These are phyloP conservation scores for Rhinopomastus cyanomelas DNA, from an alignment of 2,113 vertebrate genomes.

Conservation along the genomic window DNA sequence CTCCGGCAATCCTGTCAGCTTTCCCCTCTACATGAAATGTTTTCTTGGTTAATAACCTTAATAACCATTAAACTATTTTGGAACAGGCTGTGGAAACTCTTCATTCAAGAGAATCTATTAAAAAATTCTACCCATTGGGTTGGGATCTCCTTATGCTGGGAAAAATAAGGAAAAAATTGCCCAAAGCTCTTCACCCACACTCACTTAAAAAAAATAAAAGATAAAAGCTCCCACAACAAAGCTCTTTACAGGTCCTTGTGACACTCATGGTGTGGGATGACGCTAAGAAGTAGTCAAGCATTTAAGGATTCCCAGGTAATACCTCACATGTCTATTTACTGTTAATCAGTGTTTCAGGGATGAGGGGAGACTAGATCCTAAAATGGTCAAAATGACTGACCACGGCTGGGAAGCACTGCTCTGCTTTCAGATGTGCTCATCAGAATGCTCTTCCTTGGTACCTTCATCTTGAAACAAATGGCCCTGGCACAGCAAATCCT, in stretches of 20 bases:
- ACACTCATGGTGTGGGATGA: background rate
- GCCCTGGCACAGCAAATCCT: background rate
- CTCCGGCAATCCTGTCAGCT: background rate
- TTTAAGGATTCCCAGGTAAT: background rate
- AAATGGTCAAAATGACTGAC: background rate
- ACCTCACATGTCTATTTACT: background rate
- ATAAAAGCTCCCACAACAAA: background rate
- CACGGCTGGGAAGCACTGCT: accelerated
- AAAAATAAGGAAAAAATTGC: background rate
- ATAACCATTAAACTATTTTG: background rate
- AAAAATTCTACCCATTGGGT: background rate
- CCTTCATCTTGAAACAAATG: background rate
- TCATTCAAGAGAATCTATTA: background rate
- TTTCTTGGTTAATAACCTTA: background rate
- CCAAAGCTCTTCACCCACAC: background rate
- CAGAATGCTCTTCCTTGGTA: background rate
- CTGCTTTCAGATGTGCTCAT: background rate
- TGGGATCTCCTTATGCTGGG: background rate
- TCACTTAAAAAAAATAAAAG: background rate
- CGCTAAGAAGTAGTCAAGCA: background rate
- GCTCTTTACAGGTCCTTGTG: background rate
- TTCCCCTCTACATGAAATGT: background rate
- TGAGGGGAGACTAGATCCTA: background rate
- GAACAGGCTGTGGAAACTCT: background rate
- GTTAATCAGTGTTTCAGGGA: background rate